A percentile compares a stretch with the other conserved stretches of the same genome.
Conservation (phyloP, 2,113 vertebrate genomes). For the Pseudopipra pipra region DNA sequence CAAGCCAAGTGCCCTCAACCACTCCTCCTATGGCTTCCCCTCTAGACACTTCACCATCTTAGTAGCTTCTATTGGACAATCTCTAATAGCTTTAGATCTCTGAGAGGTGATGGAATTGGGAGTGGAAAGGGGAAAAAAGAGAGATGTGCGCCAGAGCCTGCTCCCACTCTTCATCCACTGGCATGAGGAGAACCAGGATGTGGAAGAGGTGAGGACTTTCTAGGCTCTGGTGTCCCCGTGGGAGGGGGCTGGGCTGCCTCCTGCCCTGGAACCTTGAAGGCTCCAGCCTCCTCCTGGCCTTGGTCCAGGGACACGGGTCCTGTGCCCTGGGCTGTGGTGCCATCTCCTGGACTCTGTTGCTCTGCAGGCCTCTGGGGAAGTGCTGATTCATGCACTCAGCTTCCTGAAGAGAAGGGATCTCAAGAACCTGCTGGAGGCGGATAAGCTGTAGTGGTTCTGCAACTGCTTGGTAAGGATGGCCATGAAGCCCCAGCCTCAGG, state of each 20-base stretch:
- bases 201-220: background rate
- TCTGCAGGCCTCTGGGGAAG: background rate
- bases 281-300: background rate
- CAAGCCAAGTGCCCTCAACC: no score
- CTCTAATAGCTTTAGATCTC: background rate
- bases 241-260: background rate
- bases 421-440: background rate
- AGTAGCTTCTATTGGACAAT: background rate
- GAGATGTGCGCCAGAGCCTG: no score
- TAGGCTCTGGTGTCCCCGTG: background rate
- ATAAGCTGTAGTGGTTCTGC: background rate
- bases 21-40: no score
- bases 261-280: background rate
- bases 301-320: background rate
- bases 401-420: background rate
- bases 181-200: no score
- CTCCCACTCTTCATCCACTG: no score
- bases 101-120: background rate
- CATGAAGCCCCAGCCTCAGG: no score
- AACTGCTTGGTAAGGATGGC: background rate
- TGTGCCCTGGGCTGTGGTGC: background rate
- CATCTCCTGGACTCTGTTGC: background rate
- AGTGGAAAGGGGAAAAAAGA: background rate
- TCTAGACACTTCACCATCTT: background rate
- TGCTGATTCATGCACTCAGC: background rate